Percentiles rank a stretch among this genome's conserved stretches.
These are phyloP conservation scores for Upupa epops DNA, from an alignment of 2,113 vertebrate species.

Conservation along the genomic window DNA sequence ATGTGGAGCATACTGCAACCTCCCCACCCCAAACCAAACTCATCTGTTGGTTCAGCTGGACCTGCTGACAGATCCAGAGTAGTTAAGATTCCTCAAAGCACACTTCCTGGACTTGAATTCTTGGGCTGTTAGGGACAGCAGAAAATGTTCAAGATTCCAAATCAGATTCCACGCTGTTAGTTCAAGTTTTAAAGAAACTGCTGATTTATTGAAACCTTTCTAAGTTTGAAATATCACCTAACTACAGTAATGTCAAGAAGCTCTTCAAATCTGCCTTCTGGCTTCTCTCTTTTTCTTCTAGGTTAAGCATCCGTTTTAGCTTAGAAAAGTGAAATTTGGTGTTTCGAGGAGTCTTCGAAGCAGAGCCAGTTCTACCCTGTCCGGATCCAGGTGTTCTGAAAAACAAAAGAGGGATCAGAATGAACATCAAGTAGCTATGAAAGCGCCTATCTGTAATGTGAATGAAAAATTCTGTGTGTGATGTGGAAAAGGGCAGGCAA, in stretches of 20 bases:
- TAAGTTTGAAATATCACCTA: background rate
- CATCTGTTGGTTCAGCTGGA: background rate
- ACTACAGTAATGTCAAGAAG: constrained; percentile 87
- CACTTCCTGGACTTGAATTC: background rate
- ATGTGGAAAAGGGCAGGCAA: background rate
- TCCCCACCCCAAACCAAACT: background rate
- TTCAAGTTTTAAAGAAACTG: background rate
- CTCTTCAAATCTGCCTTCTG: constrained; percentile 84
- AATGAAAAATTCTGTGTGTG: background rate
- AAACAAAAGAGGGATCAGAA: constrained; percentile 22
- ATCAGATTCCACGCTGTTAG: background rate
- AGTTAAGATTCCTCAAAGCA: background rate
- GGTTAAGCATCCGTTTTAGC: constrained; percentile 86
- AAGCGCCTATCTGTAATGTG: background rate
- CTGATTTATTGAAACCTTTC: constrained; percentile 9
- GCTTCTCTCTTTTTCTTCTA: constrained; percentile 77
- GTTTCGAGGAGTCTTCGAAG: constrained; percentile 72
- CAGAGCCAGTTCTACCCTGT: constrained; percentile 61
- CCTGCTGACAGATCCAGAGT: background rate
- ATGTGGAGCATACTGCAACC: background rate
- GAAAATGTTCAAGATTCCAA: background rate
- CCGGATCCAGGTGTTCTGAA: constrained; percentile 73
- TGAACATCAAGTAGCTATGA: background rate
- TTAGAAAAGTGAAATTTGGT: constrained; percentile 85
- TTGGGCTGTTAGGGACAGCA: background rate